A percentile compares a stretch with the other conserved stretches of the same genome.
Conservation (phyloP, 1,140 invertebrate species). For the Drosophila neocordata region DNA sequence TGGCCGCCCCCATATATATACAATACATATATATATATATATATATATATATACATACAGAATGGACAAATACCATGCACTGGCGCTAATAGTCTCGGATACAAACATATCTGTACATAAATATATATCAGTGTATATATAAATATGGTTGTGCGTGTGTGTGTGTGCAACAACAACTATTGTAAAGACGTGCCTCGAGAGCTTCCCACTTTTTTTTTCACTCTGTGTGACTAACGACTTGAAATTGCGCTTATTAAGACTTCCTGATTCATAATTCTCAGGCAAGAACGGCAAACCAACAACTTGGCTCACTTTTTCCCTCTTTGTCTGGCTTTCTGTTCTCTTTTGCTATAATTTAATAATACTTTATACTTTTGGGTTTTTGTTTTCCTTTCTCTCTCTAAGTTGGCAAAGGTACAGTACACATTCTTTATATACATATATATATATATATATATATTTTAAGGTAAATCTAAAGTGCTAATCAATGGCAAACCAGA, state of each 20-base stretch:
- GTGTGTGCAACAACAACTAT: slow-evolving; percentile 19
- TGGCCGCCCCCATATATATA: slow-evolving; percentile 51
- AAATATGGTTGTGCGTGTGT: slow-evolving; percentile 16
- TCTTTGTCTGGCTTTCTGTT: slow-evolving; percentile 35
- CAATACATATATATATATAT: slow-evolving; percentile 8
- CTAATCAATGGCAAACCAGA: slow-evolving; percentile 39
- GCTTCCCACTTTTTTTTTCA: slow-evolving; percentile 37
- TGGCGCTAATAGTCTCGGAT: slow-evolving; percentile 43
- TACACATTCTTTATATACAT: slow-evolving; percentile 35
- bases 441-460: slow-evolving; percentile 39
- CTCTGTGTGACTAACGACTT: slow-evolving; percentile 74
- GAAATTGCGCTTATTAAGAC: slow-evolving; percentile 82
- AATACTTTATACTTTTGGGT: slow-evolving; percentile 42
- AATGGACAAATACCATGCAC: slow-evolving; percentile 21
- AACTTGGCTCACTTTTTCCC: slow-evolving; percentile 40
- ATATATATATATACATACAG: neutral
- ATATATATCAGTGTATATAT: neutral
- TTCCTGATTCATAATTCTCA: slow-evolving; percentile 79
- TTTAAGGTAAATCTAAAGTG: too few relatives aligned
- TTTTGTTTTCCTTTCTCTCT: slow-evolving; percentile 31
- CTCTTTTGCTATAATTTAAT: slow-evolving; percentile 44
- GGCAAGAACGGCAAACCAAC: slow-evolving; percentile 44
- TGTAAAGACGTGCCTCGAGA: slow-evolving; percentile 51
- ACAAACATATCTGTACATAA: slow-evolving; percentile 1
- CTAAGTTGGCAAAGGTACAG: neutral